These are phyloP conservation scores for Haliaeetus albicilla DNA, from an alignment of 2,797 vertebrate genomes.

Conservation along the genomic window DNA sequence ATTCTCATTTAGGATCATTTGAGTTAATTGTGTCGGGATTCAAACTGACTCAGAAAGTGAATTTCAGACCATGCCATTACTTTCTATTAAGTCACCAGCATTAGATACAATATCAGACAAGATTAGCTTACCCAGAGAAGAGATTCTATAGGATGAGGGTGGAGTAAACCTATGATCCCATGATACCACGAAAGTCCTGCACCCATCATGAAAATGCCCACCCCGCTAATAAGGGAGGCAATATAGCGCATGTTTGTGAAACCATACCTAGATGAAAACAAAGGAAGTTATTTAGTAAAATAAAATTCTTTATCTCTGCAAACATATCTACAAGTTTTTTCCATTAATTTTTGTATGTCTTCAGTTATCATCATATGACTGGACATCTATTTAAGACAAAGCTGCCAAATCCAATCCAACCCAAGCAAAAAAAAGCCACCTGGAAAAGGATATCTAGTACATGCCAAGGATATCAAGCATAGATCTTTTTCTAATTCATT, in stretches of 20 bases:
- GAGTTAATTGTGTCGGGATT: not conserved
- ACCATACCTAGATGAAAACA: conserved; percentile 83
- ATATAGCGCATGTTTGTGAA: conserved; percentile 99
- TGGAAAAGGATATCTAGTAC: not conserved
- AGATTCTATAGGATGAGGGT: conserved; percentile 93
- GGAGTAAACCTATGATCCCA: conserved; percentile 92
- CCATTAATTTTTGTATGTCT: not conserved
- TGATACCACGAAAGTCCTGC: conserved; percentile 98
- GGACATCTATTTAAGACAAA: not conserved
- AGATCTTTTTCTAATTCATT: conserved; percentile 20
- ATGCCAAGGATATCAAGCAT: not conserved
- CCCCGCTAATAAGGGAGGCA: conserved; percentile 95
- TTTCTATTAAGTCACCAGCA: not conserved
- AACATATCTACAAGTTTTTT: not conserved
- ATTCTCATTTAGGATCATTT: not conserved
- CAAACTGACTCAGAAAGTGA: not conserved
- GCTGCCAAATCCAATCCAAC: not conserved
- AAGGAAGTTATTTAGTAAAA: not conserved
- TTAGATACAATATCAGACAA: not conserved
- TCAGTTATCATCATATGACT: not conserved
- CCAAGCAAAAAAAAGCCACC: not conserved
- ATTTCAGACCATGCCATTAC: not conserved
- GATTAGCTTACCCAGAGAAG: conserved; percentile 88
- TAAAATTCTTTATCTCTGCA: not conserved
- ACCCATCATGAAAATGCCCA: conserved; percentile 99